Evolutionary conservation across 1,140 invertebrate species (phyloP).

Genomic region (Leptinotarsa texana): DNA sequence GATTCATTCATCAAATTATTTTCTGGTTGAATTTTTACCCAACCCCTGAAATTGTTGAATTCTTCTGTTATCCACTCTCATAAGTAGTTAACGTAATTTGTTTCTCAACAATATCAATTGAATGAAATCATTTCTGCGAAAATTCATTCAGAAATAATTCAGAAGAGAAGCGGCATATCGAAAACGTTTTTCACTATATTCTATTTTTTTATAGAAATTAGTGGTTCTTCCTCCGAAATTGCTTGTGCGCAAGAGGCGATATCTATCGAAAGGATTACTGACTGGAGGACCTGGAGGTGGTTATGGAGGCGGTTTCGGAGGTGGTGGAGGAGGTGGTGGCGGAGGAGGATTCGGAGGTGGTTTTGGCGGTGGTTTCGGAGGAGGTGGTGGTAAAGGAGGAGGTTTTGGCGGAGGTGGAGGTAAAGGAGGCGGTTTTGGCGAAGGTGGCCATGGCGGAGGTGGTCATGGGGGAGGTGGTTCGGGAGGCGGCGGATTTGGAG

Average conservation of each 20-base stretch:
- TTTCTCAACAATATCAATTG: no score
- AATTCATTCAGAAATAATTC: no score
- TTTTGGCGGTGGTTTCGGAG: slow-evolving; percentile 3
- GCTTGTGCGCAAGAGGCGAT: neutral
- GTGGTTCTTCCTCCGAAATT: neutral
- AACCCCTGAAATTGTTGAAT: no score
- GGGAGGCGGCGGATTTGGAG: neutral
- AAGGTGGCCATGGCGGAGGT: neutral
- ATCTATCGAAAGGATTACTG: neutral
- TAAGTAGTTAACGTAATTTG: no score
- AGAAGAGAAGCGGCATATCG: no score
- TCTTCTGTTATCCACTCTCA: no score
- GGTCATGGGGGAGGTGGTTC: slow-evolving; percentile 11
- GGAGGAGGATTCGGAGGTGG: slow-evolving; percentile 10
- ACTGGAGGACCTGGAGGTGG: slow-evolving; percentile 8
- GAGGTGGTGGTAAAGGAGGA: neutral
- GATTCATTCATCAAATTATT: no score
- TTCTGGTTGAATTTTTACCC: no score
- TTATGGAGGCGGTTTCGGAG: slow-evolving; percentile 9
- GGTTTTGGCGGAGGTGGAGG: slow-evolving; percentile 5
- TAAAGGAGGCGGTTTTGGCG: neutral
- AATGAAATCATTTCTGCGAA: no score
- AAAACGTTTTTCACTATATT: no score
- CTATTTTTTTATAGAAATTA: neutral
- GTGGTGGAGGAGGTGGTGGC: slow-evolving; percentile 13